Conservation (phyloP, 2,113 vertebrate genomes). For the Eolophus roseicapilla region DNA sequence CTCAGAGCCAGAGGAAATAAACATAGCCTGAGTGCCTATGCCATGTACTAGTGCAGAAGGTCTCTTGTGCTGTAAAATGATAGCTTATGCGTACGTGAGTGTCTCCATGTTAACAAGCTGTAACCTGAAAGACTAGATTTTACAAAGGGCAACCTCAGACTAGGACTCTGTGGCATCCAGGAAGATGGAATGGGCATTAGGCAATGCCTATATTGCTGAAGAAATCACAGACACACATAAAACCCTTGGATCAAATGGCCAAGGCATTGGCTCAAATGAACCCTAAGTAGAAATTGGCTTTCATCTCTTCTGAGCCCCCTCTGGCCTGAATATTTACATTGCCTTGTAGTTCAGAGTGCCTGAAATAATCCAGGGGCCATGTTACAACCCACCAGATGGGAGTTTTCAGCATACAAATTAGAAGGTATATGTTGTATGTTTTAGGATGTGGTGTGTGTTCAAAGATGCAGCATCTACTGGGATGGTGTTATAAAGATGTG, state of each 20-base stretch:
- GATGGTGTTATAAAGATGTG: neutral
- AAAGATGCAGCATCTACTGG: neutral
- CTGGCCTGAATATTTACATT: neutral
- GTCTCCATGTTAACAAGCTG: neutral
- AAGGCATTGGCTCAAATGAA: neutral
- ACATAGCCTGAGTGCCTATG: neutral
- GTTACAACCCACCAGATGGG: neutral
- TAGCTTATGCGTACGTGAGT: neutral
- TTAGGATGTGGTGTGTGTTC: neutral
- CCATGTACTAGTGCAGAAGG: neutral
- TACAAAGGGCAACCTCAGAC: neutral
- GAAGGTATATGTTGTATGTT: neutral
- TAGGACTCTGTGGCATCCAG: neutral
- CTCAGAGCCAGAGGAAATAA: constrained; percentile 8
- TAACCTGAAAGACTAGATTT: constrained; percentile 12
- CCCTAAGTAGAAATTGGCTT: neutral
- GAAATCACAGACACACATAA: neutral
- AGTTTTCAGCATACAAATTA: constrained; percentile 17
- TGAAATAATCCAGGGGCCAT: neutral
- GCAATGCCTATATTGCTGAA: neutral
- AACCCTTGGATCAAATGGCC: neutral
- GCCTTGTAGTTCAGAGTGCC: neutral
- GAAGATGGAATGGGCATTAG: neutral
- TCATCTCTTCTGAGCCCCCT: neutral
- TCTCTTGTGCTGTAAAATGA: neutral